Evolutionary conservation across 1,140 invertebrate species (phyloP), one percentile per base, ranked within the genome.

Genomic region (Zelostemma sp.): DNA sequence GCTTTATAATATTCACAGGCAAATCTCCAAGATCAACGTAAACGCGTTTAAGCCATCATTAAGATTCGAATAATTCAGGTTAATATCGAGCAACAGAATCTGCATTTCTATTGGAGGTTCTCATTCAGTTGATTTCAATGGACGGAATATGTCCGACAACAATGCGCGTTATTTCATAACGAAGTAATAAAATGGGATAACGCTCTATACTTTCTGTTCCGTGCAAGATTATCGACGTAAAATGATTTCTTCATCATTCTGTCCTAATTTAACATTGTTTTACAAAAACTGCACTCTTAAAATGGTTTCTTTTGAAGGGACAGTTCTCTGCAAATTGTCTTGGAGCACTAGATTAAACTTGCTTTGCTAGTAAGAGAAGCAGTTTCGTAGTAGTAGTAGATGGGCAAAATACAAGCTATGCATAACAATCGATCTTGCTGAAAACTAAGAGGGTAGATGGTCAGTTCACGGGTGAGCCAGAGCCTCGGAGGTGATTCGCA

Each of bases 11-110:
- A 86, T 85, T 84, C 82, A 80, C 76, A 75, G 76, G 75, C 76
- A 83, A 84, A 84, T 86, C 84, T 82, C 79, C 80, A 78, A 83
- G 80, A 84, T 83, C 81, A 83, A 80, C 80, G 75, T 77, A 74
- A 73, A 71, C 74, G 72, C 74, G 75, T 78, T 81, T 84, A 86
- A 86, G 82, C 84, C 81, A 81, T 86, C 82, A 84, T 85, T 86
- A 84, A 86, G 83, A 85, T 80, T 86, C 82, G 83, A 86, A 86
- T 85, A 86, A 86, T 85, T 84, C 82, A 84, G 79, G 83, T 85
- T 84, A 85, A 84, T 82, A 79, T 83, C 80, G 73, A 79, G 80
- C 75, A 71, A 76, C 79, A 78, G 83, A 84, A 85, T 85, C 82
- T 84, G 77, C 73, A 85, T 85, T 84, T 84, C 81, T 82, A 84